phyloP scores from a whole-genome alignment of 2,113 vertebrate species.

The Oreochromis niloticus region DNA sequence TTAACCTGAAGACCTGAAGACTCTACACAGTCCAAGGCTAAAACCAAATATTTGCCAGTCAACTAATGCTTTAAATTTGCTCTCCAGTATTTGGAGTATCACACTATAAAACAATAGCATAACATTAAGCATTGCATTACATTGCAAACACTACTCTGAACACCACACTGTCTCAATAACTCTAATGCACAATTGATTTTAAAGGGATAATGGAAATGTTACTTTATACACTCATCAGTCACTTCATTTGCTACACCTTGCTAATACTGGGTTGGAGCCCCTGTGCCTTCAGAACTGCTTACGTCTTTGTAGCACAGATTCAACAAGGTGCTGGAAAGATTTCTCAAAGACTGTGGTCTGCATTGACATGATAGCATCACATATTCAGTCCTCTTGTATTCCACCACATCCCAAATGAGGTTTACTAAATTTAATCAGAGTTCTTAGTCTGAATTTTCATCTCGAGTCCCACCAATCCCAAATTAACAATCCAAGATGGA shows the following conservation, averaged over 20 bases:
- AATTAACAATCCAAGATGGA: no score
- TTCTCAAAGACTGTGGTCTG: not conserved
- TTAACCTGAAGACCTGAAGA: not conserved
- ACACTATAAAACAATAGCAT: not conserved
- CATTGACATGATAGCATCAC: not conserved
- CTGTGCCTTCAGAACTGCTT: not conserved
- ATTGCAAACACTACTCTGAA: not conserved
- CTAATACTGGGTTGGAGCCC: not conserved
- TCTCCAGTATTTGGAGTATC: not conserved
- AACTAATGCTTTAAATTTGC: not conserved
- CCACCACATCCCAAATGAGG: not conserved
- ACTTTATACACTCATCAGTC: not conserved
- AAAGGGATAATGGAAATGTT: not conserved
- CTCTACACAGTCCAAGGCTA: not conserved
- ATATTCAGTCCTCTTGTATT: not conserved
- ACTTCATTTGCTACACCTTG: not conserved
- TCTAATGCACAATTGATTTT: not conserved
- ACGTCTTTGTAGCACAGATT: not conserved
- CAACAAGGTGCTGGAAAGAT: not conserved
- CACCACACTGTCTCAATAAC: not conserved
- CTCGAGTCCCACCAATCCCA: not conserved
- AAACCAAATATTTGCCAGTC: not conserved
- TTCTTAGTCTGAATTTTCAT: not conserved
- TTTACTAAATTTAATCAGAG: fast-evolving
- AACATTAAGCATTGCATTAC: not conserved